Evolutionary conservation across 2,113 vertebrate genomes (phyloP).

Genomic region (Cacatua alba): DNA sequence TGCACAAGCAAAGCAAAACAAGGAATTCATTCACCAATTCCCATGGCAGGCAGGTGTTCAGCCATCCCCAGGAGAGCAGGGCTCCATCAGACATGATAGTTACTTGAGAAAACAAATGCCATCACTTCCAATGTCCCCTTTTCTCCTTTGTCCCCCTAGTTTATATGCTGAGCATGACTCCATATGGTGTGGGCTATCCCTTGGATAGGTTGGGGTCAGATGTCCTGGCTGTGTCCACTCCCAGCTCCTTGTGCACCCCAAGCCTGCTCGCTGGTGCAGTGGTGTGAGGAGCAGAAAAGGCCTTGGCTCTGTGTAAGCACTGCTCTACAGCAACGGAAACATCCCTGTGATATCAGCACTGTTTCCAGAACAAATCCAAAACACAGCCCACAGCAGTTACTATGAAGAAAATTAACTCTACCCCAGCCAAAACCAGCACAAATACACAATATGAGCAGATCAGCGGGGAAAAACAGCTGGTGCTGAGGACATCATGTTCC

Average conservation of each 20-base stretch:
- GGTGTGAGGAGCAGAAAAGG: not conserved
- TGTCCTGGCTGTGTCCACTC: not conserved
- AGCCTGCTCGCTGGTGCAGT: not conserved
- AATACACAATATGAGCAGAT: not conserved
- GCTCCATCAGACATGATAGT: not conserved
- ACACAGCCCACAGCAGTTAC: not conserved
- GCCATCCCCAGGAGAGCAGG: not conserved
- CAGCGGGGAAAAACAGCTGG: not conserved
- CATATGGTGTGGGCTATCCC: not conserved
- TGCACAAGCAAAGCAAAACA: not conserved
- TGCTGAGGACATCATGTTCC: not conserved
- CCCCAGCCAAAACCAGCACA: not conserved
- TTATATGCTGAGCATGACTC: not conserved
- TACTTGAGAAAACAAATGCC: not conserved
- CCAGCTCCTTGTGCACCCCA: not conserved
- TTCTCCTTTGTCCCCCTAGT: not conserved
- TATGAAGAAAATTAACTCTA: not conserved
- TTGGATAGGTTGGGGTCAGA: not conserved
- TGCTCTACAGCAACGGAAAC: not conserved
- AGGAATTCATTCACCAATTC: not conserved
- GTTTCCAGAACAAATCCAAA: not conserved
- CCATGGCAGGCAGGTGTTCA: not conserved
- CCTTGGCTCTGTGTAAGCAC: not conserved
- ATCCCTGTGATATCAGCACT: not conserved
- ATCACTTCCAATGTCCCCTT: not conserved